Percentiles rank a stretch among this genome's conserved stretches.
Evolutionary conservation across 2,113 vertebrate genomes (phyloP).

Genomic region (Mesocricetus auratus): DNA sequence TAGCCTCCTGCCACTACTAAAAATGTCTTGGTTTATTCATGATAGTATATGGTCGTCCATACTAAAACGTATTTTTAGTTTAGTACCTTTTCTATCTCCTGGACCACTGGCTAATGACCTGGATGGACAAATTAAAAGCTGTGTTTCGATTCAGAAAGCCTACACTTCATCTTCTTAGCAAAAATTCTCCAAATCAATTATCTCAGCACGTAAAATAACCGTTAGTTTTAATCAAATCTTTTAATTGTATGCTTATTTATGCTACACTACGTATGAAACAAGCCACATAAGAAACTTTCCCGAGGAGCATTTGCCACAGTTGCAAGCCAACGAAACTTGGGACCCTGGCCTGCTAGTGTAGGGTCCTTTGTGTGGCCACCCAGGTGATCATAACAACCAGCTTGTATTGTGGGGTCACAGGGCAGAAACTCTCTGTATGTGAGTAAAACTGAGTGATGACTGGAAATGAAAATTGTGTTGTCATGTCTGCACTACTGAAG

Average conservation of each 20-base stretch:
- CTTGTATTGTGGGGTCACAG: background rate
- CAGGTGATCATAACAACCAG: fast-evolving
- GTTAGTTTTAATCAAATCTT: conserved; percentile 6
- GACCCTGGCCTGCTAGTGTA: fast-evolving
- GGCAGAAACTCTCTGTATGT: background rate
- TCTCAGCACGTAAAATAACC: background rate
- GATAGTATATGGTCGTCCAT: background rate
- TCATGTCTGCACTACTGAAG: background rate
- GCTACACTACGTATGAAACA: background rate
- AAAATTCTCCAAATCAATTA: background rate
- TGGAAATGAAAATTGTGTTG: background rate
- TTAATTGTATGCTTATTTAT: background rate
- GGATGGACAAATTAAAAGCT: background rate
- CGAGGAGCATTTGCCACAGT: background rate
- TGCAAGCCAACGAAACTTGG: background rate
- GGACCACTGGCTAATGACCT: background rate
- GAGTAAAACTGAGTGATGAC: background rate
- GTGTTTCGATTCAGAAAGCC: background rate
- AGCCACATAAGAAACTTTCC: background rate
- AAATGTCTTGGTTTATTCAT: background rate
- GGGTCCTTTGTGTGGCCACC: fast-evolving
- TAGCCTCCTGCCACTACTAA: background rate
- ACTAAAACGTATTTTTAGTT: background rate
- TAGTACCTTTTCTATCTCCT: background rate
- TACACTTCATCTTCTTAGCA: background rate